A percentile compares a stretch with the other conserved stretches of the same genome.
These are phyloP conservation scores for Dreissena polymorpha DNA, from an alignment of 1,140 invertebrate species.

Conservation along the genomic window DNA sequence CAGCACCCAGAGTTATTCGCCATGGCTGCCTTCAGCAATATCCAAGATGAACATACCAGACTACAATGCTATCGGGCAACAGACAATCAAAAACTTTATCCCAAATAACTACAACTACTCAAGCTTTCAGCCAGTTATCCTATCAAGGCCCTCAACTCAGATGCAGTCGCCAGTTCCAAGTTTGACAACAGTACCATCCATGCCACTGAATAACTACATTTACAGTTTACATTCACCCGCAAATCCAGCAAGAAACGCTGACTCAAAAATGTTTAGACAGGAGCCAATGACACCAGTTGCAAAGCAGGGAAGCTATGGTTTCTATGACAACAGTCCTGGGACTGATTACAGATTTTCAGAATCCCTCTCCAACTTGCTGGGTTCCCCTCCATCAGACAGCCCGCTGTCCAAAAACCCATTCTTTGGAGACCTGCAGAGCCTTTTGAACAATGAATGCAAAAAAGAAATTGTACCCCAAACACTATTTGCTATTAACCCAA, in stretches of 20 bases:
- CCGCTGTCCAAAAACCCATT: slow-evolving; percentile 39
- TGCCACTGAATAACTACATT: neutral
- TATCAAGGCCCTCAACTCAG: neutral
- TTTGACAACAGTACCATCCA: neutral
- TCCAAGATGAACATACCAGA: neutral
- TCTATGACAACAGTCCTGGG: slow-evolving; percentile 22
- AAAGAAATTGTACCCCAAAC: slow-evolving; percentile 42
- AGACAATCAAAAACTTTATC: neutral
- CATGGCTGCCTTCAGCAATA: neutral
- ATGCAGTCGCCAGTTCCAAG: neutral
- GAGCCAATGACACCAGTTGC: slow-evolving; percentile 24
- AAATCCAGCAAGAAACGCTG: neutral
- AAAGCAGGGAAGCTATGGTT: neutral
- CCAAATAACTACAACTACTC: neutral
- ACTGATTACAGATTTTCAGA: slow-evolving; percentile 36
- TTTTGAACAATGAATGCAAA: slow-evolving; percentile 39
- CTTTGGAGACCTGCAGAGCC: slow-evolving; percentile 38
- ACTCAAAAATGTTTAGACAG: neutral
- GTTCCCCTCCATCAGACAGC: slow-evolving; percentile 50
- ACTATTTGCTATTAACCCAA: slow-evolving; percentile 23
- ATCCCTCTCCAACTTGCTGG: slow-evolving; percentile 34
- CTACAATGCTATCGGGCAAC: too few species aligned
- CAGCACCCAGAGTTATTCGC: neutral
- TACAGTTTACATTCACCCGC: neutral
- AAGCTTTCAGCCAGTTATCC: neutral